A percentile compares a stretch with the other conserved stretches of the same genome.
These are phyloP conservation scores for Hyaena hyaena DNA, from an alignment of 2,113 vertebrate species.

Conservation along the genomic window DNA sequence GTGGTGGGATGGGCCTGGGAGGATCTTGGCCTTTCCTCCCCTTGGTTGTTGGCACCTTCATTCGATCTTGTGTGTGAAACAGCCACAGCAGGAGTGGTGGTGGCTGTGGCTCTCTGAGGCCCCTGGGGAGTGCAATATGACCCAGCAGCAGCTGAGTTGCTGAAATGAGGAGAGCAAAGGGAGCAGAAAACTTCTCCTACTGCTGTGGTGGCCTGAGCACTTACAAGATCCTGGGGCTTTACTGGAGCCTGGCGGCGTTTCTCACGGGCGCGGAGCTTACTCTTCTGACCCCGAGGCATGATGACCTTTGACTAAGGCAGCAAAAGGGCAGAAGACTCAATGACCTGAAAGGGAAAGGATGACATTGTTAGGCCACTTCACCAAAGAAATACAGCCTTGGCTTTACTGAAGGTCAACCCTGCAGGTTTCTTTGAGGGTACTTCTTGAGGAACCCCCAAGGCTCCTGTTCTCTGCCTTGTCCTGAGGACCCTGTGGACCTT, in stretches of 20 bases:
- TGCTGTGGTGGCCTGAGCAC: background rate
- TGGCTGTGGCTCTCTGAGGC: background rate
- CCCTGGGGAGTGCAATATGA: background rate
- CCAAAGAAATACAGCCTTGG: background rate
- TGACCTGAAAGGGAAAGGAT: background rate
- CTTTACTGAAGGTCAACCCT: background rate
- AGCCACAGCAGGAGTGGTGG: background rate
- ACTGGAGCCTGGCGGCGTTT: background rate
- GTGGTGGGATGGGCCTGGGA: background rate
- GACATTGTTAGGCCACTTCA: background rate
- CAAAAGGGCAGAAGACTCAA: background rate
- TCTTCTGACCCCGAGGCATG: slow-evolving; percentile 33
- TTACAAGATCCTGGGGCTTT: background rate
- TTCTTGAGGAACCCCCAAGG: background rate
- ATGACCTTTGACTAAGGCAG: background rate
- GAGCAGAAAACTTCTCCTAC: background rate
- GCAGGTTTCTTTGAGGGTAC: background rate
- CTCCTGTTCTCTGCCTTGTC: background rate
- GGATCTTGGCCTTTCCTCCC: background rate
- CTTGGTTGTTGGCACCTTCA: background rate
- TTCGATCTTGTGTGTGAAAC: background rate
- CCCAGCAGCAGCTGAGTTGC: background rate
- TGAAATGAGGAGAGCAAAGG: background rate
- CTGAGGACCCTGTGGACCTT: background rate
- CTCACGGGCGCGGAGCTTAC: background rate